Base-by-base conservation (phyloP, 1,140 invertebrate species). In the Ceratina australensis region DNA sequence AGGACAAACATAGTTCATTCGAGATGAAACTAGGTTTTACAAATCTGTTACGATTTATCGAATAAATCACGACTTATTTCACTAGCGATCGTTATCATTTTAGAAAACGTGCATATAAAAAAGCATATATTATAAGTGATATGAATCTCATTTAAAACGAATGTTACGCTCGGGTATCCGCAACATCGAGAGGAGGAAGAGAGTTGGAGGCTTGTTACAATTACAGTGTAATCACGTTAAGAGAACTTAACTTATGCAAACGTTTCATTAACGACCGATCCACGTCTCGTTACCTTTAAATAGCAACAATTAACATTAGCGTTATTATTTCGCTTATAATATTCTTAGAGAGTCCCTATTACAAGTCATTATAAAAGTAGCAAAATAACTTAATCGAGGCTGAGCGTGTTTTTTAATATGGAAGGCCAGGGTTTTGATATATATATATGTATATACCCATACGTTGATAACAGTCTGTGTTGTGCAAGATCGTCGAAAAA, bases 351-450 rank as follows among this genome's bases (percentile, higher is more conserved):
- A 69, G 47, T 82, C 59, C 61, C 60, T 67, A 72, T 85, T 81
- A 69, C 54, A 61, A 66, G 56, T 80, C 68, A 49, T 75, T 91
- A 91, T 90, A 91, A 90, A 90, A 91, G 89, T 91, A 90, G 89
- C 88, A 90, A 91, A 91, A 90, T 90, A 91, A 90, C 79, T 87
- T 84, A 89, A 89, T 89, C 82, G 89, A 90, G 89, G 83, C 88
- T 87, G 85, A 87, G 87, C 80, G 71, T 86, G 80, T 86, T 83
- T 86, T 42, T 79, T 71, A 72, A 73, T 50, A 56, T 84, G 79
- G 61, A 85, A 84, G 82, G 73, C 74, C 82, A 66, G 61, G 50
- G 69, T 72, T 78, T 67, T 73, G 66, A 78, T 74, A 75, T 42
- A 71, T 69, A 18, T 56, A 78, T 81, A 22, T 24, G 50, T 59